These are phyloP conservation scores for Semnornis frantzii DNA, from an alignment of 2,113 vertebrate species.

Conservation along the genomic window DNA sequence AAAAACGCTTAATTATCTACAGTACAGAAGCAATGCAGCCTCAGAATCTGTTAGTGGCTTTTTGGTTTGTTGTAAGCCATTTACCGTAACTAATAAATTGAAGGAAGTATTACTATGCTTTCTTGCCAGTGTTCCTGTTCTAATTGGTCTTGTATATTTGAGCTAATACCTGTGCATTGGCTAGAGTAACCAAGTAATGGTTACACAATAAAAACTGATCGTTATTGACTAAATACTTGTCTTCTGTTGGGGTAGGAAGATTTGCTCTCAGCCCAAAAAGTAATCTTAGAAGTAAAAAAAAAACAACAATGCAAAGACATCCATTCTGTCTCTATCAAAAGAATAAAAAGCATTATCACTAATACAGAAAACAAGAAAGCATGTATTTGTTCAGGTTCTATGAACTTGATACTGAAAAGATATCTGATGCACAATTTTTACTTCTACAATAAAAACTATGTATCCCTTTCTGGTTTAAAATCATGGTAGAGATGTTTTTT, in stretches of 20 bases:
- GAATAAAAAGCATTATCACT: neutral
- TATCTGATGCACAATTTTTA: neutral
- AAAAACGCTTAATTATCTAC: conserved; percentile 80
- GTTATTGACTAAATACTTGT: neutral
- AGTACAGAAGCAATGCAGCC: conserved; percentile 66
- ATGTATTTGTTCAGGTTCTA: neutral
- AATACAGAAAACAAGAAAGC: neutral
- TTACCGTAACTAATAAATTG: conserved; percentile 77
- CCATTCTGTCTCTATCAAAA: neutral
- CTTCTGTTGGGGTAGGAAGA: neutral
- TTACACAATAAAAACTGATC: conserved; percentile 30
- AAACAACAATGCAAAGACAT: neutral
- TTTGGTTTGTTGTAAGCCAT: conserved; percentile 70
- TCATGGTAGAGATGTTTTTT: neutral
- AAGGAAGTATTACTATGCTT: conserved; percentile 76
- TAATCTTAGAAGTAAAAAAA: neutral
- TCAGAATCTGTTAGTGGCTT: conserved; percentile 65
- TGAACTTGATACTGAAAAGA: too few species aligned
- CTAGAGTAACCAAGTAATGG: conserved; percentile 63
- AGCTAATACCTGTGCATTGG: conserved; percentile 68
- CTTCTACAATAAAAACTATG: neutral
- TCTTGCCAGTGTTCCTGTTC: conserved; percentile 72
- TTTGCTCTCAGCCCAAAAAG: neutral
- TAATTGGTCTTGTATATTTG: conserved; percentile 75
- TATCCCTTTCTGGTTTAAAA: conserved; percentile 24